Conservation (phyloP, 2,888 invertebrate species). For the Napeogenes inachia region DNA sequence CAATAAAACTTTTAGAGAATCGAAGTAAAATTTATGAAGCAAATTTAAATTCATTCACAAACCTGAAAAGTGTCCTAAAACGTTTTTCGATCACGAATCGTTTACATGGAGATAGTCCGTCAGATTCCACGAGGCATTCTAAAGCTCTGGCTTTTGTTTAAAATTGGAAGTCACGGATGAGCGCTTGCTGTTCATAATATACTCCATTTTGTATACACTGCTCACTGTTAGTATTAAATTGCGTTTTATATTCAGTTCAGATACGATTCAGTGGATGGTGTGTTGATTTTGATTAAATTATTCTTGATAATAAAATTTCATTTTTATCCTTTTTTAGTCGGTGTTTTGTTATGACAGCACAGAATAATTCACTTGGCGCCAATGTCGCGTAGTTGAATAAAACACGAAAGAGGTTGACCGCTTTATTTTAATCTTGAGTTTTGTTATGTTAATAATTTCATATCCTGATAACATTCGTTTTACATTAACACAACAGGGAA, state of each 20-base stretch:
- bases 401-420: too few relatives aligned
- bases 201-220: background rate
- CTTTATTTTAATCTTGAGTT: too few relatives aligned
- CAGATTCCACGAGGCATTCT: slow-evolving; percentile 11
- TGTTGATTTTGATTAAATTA: background rate
- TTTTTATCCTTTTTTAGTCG: too few relatives aligned
- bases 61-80: slow-evolving; percentile 2
- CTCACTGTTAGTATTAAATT: too few relatives aligned
- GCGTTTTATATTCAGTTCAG: background rate
- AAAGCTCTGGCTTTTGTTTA: slow-evolving; percentile 15
- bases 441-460: too few relatives aligned
- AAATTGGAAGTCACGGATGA: slow-evolving; percentile 11
- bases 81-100: background rate
- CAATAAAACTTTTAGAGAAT: background rate
- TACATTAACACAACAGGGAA: too few relatives aligned
- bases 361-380: too few relatives aligned
- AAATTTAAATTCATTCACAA: background rate
- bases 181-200: background rate
- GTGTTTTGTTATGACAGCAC: too few relatives aligned
- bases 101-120: slow-evolving; percentile 9
- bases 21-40: background rate
- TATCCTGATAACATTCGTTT: too few relatives aligned
- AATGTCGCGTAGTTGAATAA: too few relatives aligned
- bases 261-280: background rate
- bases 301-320: too few relatives aligned